phyloP scores from a whole-genome alignment of 2,113 vertebrate species.

The Equus quagga region DNA sequence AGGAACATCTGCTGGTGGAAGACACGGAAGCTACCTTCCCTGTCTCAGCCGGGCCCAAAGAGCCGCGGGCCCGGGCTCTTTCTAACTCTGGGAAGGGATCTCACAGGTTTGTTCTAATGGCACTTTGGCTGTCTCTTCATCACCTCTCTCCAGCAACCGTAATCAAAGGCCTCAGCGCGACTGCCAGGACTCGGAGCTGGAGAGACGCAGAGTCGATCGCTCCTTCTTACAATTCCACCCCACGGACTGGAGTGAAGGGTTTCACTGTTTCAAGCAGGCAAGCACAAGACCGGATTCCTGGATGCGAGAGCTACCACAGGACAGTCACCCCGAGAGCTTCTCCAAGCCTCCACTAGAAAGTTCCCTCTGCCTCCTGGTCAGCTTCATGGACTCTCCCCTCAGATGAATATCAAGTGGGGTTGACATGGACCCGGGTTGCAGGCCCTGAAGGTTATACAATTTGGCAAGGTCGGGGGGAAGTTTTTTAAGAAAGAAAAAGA shows the following conservation, averaged over 20 bases:
- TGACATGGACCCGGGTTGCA: accelerated
- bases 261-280: neutral
- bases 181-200: neutral
- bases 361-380: neutral
- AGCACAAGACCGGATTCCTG: neutral
- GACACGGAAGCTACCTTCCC: too few relatives aligned
- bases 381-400: too few relatives aligned
- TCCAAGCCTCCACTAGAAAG: accelerated
- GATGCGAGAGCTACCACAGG: neutral
- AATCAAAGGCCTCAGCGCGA: neutral
- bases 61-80: neutral
- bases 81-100: neutral
- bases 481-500: neutral
- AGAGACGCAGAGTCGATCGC: neutral
- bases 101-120: neutral
- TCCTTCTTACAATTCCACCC: neutral
- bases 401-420: accelerated
- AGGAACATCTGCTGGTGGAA: too few relatives aligned
- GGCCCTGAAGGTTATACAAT: neutral
- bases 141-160: conserved; percentile 1
- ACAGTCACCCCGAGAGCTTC: neutral
- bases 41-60: neutral
- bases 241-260: neutral
- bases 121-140: neutral
- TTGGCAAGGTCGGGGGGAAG: neutral